Evolutionary conservation across 2,113 vertebrate genomes (phyloP).

Genomic region (Gracilinanus agilis): DNA sequence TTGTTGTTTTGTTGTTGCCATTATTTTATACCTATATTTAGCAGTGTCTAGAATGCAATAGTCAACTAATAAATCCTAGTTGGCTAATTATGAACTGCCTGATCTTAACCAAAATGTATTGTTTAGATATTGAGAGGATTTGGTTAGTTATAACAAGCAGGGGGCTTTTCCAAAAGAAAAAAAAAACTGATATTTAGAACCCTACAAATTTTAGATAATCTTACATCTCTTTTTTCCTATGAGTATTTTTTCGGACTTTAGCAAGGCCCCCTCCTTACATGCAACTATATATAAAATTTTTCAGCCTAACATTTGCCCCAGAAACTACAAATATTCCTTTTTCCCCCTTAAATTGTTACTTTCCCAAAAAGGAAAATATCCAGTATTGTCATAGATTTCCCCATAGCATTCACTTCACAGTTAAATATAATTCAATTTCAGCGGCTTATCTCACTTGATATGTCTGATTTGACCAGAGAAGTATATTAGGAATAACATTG

Average conservation of each 20-base stretch:
- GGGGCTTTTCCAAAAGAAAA: background rate
- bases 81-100: background rate
- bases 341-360: background rate
- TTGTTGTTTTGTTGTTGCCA: too few relatives aligned
- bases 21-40: too few relatives aligned
- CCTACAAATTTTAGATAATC: background rate
- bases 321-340: background rate
- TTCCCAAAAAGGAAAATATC: background rate
- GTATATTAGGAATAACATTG: background rate
- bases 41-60: background rate
- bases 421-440: background rate
- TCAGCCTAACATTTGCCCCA: too few relatives aligned
- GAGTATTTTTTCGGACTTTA: too few relatives aligned
- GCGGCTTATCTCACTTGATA: background rate
- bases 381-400: background rate
- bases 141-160: background rate
- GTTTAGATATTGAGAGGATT: background rate
- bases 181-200: background rate
- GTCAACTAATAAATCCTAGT: background rate
- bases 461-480: background rate
- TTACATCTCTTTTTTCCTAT: too few relatives aligned
- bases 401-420: background rate
- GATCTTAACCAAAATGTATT: too few relatives aligned
- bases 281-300: background rate
- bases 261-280: background rate